Conservation (phyloP, 1,140 invertebrate genomes). For the Littorina saxatilis region DNA sequence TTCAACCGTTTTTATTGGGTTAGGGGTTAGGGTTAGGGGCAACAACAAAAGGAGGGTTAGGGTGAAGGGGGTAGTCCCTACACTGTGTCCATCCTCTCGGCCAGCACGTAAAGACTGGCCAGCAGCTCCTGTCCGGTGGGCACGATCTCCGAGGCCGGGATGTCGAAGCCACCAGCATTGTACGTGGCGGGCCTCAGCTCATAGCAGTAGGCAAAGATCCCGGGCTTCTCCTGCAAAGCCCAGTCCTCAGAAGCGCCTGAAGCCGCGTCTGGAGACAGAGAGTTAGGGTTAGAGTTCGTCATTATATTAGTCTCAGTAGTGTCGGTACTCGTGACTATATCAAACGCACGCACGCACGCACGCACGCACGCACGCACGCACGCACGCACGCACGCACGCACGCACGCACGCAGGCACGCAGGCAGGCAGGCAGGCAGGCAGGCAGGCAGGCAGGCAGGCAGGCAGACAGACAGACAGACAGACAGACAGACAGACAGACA, state of each 20-base stretch:
- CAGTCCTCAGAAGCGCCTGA: conserved; percentile 45
- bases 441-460: too few species aligned
- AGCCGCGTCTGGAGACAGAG: conserved; percentile 33
- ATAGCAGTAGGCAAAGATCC: conserved; percentile 44
- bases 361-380: too few species aligned
- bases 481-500: background rate
- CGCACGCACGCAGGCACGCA: background rate
- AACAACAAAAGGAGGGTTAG: too few species aligned
- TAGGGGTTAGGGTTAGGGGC: too few species aligned
- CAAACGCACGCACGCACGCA: background rate
- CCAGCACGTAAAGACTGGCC: conserved; percentile 23
- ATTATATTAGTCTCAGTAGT: background rate
- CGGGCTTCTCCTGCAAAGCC: conserved; percentile 35
- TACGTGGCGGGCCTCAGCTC: conserved; percentile 40
- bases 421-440: background rate
- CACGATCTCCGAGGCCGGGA: conserved; percentile 22
- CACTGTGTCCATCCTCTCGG: conserved; percentile 26
- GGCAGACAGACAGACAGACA: too few species aligned
- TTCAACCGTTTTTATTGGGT: too few species aligned
- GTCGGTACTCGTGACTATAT: background rate
- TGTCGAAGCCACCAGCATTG: conserved; percentile 27
- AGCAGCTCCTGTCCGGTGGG: conserved; percentile 29
- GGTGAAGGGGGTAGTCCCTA: too few species aligned
- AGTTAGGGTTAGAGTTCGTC: background rate
- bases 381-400: too few species aligned